Conservation (phyloP, 2,113 vertebrate genomes). For the Plestiodon gilberti region DNA sequence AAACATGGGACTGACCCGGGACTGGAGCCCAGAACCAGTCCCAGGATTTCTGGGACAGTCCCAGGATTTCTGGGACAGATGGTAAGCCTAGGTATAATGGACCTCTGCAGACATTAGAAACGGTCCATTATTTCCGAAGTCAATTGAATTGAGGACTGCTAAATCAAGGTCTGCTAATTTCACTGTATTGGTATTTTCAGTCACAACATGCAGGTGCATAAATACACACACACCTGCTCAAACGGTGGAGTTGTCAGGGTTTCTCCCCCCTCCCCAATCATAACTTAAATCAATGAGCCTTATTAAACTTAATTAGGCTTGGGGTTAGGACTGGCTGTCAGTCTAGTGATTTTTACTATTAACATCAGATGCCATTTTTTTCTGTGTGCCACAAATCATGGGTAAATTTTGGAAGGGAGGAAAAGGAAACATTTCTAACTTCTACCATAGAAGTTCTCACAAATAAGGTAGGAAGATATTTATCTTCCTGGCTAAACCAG, state of each 20-base stretch:
- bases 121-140: too few species aligned
- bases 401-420: background rate
- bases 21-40: background rate
- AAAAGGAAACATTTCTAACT: background rate
- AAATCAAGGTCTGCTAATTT: too few species aligned
- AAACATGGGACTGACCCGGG: background rate
- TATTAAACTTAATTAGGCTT: background rate
- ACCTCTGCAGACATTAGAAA: too few species aligned
- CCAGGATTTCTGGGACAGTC: too few species aligned
- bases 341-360: background rate
- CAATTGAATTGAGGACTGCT: too few species aligned
- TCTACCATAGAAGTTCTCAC: background rate
- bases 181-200: background rate
- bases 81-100: too few species aligned
- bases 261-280: background rate
- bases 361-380: background rate
- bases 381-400: background rate
- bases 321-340: background rate
- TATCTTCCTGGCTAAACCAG: background rate
- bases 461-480: background rate
- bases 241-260: background rate
- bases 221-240: too few species aligned
- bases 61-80: too few species aligned
- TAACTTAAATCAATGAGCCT: background rate
- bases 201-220: background rate